Percentiles rank a stretch among this genome's conserved stretches.
phyloP scores from a whole-genome alignment of 2,113 vertebrate species.

The Vombatus ursinus region DNA sequence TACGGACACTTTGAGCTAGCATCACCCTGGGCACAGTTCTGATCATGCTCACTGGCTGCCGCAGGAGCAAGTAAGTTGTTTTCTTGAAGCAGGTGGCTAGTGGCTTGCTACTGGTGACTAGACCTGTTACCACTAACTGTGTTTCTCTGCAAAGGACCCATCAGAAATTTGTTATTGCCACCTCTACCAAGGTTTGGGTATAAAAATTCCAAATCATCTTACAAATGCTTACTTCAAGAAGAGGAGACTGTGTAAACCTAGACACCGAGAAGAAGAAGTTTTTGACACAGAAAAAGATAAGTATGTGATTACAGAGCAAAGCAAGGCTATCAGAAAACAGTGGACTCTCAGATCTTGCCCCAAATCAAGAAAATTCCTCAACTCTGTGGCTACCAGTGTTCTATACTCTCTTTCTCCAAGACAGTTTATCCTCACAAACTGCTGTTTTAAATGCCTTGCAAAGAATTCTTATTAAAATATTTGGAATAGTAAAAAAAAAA shows the following conservation, averaged over 20 bases:
- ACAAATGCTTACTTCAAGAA: constrained; percentile 97
- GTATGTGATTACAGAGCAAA: constrained; percentile 94
- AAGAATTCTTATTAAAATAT: constrained; percentile 63
- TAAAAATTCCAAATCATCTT: constrained; percentile 94
- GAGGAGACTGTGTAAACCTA: constrained; percentile 94
- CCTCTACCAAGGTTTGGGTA: constrained; percentile 90
- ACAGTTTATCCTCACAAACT: constrained; percentile 96
- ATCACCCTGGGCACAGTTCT: constrained; percentile 95
- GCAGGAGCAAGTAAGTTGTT: constrained; percentile 96
- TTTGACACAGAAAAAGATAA: constrained; percentile 99
- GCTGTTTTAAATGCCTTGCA: constrained; percentile 90
- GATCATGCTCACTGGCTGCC: constrained; percentile 95
- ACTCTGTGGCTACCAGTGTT: constrained; percentile 94
- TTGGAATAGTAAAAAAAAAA: neutral
- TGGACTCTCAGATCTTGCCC: constrained; percentile 92
- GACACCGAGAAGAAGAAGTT: constrained; percentile 98
- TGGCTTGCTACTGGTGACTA: constrained; percentile 95
- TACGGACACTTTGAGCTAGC: constrained; percentile 89
- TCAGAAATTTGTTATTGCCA: constrained; percentile 98
- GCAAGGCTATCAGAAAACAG: constrained; percentile 93
- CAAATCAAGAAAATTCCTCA: constrained; percentile 93
- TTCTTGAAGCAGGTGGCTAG: constrained; percentile 96
- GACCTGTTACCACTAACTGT: constrained; percentile 92
- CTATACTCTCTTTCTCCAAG: constrained; percentile 90
- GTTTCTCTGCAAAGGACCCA: constrained; percentile 96